These are phyloP conservation scores for Dicycla oo DNA, from an alignment of 2,888 invertebrate genomes.

Conservation along the genomic window DNA sequence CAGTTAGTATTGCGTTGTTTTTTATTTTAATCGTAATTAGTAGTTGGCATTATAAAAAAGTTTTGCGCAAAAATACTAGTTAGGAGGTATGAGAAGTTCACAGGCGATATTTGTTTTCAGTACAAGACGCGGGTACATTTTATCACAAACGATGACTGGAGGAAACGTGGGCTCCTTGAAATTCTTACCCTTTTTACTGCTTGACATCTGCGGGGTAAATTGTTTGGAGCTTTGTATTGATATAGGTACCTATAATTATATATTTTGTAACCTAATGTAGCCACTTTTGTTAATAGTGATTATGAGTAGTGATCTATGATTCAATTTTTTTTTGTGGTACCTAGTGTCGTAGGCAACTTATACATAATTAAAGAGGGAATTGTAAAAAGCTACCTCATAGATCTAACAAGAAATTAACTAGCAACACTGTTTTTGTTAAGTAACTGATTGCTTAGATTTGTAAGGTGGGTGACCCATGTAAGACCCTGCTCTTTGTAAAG, in stretches of 20 bases:
- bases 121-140: slow-evolving; percentile 73
- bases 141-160: slow-evolving; percentile 74
- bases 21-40: no score
- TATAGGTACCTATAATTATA: neutral
- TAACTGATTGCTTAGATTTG: neutral
- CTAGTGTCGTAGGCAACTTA: no score
- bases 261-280: no score
- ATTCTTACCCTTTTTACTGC: slow-evolving; percentile 75
- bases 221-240: neutral
- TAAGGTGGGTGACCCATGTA: no score
- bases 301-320: no score
- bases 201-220: slow-evolving; percentile 41
- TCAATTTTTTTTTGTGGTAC: no score
- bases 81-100: no score
- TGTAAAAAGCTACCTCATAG: no score
- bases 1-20: no score
- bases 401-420: neutral
- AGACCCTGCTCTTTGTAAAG: no score
- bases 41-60: no score
- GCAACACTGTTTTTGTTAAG: neutral
- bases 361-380: neutral
- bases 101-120: slow-evolving; percentile 62
- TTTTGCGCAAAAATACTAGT: no score
- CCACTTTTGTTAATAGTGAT: neutral
- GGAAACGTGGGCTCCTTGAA: slow-evolving; percentile 73